These are phyloP conservation scores for Ips nitidus DNA, from an alignment of 1,140 invertebrate genomes.

Conservation along the genomic window DNA sequence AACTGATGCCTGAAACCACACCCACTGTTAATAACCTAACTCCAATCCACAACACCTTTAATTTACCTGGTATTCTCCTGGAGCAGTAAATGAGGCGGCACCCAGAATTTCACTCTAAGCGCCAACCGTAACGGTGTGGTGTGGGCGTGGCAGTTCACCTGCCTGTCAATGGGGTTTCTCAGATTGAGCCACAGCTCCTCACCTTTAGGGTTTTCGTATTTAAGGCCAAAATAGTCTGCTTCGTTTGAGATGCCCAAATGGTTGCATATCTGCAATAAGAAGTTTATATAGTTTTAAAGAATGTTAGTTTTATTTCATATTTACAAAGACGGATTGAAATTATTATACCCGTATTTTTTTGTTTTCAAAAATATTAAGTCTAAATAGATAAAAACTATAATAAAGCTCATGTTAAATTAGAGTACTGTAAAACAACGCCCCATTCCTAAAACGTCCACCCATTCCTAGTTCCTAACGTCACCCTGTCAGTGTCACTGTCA, in stretches of 20 bases:
- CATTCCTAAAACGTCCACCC: too few relatives aligned
- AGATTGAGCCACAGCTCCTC: conserved; percentile 83
- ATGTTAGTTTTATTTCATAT: neutral
- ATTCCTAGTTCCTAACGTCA: too few relatives aligned
- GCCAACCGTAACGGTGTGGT: conserved; percentile 59
- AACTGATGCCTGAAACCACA: conserved; percentile 65
- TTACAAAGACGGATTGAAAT: too few relatives aligned
- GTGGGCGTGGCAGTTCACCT: conserved; percentile 62
- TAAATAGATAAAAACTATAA: too few relatives aligned
- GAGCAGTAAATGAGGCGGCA: conserved; percentile 81
- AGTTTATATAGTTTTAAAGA: neutral
- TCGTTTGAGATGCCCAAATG: conserved; percentile 79
- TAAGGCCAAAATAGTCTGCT: conserved; percentile 84
- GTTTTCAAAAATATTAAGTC: too few relatives aligned
- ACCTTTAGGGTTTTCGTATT: conserved; percentile 68
- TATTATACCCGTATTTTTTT: too few relatives aligned
- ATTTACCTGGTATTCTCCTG: conserved; percentile 69
- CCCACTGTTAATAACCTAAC: conserved; percentile 40
- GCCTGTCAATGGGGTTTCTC: conserved; percentile 76
- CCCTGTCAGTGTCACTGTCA: too few relatives aligned
- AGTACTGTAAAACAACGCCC: too few relatives aligned
- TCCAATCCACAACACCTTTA: conserved; percentile 53
- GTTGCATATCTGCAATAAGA: conserved; percentile 73
- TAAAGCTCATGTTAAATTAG: too few relatives aligned
- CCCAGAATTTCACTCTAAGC: conserved; percentile 83